A percentile compares a stretch with the other conserved stretches of the same genome.
Conservation (phyloP, 1,140 invertebrate genomes). For the Colletes latitarsis region DNA sequence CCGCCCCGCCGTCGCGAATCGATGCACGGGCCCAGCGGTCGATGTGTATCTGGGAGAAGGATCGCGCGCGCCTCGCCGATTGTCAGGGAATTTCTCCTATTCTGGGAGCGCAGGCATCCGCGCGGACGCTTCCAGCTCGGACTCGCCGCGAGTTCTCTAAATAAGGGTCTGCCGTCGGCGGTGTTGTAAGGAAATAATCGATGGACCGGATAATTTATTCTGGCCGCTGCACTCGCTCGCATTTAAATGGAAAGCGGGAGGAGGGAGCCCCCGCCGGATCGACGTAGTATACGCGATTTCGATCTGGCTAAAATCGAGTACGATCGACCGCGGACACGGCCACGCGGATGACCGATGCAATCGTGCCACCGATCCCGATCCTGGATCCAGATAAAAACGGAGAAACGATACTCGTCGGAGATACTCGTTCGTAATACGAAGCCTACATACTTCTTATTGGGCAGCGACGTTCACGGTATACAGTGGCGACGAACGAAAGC, state of each 20-base stretch:
- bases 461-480: too few relatives aligned
- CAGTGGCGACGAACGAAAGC: too few relatives aligned
- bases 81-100: constrained; percentile 52
- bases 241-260: constrained; percentile 34
- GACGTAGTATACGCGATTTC: not conserved
- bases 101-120: constrained; percentile 27
- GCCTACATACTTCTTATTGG: not conserved
- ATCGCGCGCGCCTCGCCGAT: constrained; percentile 26
- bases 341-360: not conserved
- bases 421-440: not conserved
- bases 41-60: constrained; percentile 43
- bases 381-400: not conserved
- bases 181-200: constrained; percentile 45
- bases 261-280: not conserved
- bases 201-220: constrained; percentile 41
- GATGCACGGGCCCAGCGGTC: not conserved
- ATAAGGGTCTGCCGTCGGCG: constrained; percentile 28
- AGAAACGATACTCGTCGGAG: not conserved
- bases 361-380: not conserved
- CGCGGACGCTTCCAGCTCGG: constrained; percentile 25
- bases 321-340: constrained; percentile 4
- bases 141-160: constrained; percentile 36
- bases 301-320: constrained; percentile 16
- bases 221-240: constrained; percentile 8
- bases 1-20: constrained; percentile 9